These are phyloP conservation scores for Tipula helvola DNA, from an alignment of 2,888 invertebrate species.

Conservation along the genomic window DNA sequence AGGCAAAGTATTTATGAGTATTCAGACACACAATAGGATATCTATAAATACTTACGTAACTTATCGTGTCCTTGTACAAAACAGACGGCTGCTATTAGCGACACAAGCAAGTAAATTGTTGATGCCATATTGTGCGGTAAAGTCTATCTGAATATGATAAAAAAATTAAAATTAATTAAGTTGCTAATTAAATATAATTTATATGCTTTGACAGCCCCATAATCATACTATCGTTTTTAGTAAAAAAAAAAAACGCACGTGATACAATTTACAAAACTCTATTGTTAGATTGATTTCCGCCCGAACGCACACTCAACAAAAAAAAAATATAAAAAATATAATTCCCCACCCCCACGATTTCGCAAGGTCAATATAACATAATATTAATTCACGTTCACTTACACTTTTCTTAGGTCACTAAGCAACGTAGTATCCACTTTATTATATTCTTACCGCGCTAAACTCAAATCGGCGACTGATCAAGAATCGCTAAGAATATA, in stretches of 20 bases:
- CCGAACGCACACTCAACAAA: not conserved
- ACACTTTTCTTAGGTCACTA: not conserved
- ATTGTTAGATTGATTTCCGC: not conserved
- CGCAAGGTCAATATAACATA: not conserved
- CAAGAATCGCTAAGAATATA: not conserved
- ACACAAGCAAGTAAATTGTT: not conserved
- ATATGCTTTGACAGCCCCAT: not conserved
- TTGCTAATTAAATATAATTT: not conserved
- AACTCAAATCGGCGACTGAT: not conserved
- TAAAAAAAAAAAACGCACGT: not conserved
- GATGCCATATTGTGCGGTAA: not conserved
- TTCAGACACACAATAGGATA: not conserved
- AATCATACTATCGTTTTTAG: not conserved
- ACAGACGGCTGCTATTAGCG: not conserved
- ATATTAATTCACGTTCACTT: not conserved
- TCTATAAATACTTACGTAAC: not conserved
- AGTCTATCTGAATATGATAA: not conserved
- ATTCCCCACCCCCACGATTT: not conserved
- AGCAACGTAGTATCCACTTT: not conserved
- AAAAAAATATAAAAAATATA: not conserved
- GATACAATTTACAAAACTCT: not conserved
- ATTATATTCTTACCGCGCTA: not conserved
- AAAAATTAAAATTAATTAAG: not conserved
- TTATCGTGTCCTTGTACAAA: not conserved
- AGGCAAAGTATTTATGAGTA: not conserved